Evolutionary conservation across 2,888 invertebrate species (phyloP), one percentile per base, ranked within the genome.

Genomic region (Agrochola lychnidis): DNA sequence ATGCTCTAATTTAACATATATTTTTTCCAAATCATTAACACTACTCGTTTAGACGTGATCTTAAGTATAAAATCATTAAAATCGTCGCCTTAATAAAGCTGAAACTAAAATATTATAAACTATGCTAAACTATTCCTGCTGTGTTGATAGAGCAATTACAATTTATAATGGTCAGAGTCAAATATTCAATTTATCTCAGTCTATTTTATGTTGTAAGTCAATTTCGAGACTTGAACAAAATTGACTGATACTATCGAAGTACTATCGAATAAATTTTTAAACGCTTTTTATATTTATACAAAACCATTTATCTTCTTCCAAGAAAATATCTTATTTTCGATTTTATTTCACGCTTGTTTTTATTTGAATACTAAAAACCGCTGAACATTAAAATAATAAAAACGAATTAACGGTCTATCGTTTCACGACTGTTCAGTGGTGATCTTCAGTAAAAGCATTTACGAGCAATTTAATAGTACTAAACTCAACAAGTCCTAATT

Each of bases 391-490:
- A 64, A 82, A 59, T 45, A 19, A 25, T 45, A 19, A 25, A 16
- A 64, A 19, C 25, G 25, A 2, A 64, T 66, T 57, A 3, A 30
- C 16, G 25, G 16, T 12, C 30, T 36, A 73, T 73, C 56, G 73
- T 53, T 71, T 84, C 63, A 69, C 25, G 59, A 61, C 25, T 59
- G n/a, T 59, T 68, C 59, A 25, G 57, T 45, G 73, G 68, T 63
- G 74, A 76, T 75, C 62, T 66, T 42, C 61, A 61, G 63, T 79
- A 82, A 74, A 22, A 77, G 45, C 66, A 42, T 88, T 87, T 86
- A 90, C 78, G 80, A 85, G 70, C 79, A 74, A 80, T 82, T 42
- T 76, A 79, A 78, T 70, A 53, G 69, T 63, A 75, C 78, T 69
- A 78, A 83, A 84, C 51, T 67, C 72, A 79, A 72, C 72, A 69